Conservation (phyloP, 2,797 vertebrate genomes). For the Takifugu ocellatus region DNA sequence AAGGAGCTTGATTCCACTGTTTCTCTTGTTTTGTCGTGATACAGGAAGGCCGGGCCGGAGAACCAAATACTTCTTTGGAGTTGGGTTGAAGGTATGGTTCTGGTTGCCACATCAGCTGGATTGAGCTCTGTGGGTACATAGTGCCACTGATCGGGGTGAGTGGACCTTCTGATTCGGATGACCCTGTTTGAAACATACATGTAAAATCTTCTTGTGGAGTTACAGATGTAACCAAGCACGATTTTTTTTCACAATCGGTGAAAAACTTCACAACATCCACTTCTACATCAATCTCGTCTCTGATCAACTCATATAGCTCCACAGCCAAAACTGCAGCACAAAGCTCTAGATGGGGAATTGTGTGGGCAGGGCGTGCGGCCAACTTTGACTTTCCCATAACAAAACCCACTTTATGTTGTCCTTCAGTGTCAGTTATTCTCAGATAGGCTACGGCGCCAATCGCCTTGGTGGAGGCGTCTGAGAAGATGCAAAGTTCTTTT, state of each 20-base stretch:
- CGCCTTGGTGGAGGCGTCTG: background rate
- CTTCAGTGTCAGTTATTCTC: background rate
- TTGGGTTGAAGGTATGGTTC: background rate
- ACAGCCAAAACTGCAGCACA: background rate
- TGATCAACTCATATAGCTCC: background rate
- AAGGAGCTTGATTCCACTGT: background rate
- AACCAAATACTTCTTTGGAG: conserved; percentile 30
- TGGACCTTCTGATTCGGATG: background rate
- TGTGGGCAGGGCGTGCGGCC: background rate
- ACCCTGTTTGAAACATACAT: background rate
- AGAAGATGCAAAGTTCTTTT: background rate
- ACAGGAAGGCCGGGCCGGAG: conserved; percentile 18
- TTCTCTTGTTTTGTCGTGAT: background rate
- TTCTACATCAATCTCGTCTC: background rate
- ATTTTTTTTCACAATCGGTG: too few species aligned
- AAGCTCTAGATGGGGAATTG: background rate
- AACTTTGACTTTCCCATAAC: background rate
- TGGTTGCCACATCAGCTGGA: background rate
- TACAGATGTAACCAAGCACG: background rate
- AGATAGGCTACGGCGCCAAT: background rate
- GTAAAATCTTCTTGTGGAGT: background rate
- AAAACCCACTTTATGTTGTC: background rate
- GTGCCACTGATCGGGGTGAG: background rate
- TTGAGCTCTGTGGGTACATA: background rate
- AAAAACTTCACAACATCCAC: too few species aligned